Evolutionary conservation across 2,888 invertebrate species (phyloP).

Genomic region (Lumbricus terrestris): DNA sequence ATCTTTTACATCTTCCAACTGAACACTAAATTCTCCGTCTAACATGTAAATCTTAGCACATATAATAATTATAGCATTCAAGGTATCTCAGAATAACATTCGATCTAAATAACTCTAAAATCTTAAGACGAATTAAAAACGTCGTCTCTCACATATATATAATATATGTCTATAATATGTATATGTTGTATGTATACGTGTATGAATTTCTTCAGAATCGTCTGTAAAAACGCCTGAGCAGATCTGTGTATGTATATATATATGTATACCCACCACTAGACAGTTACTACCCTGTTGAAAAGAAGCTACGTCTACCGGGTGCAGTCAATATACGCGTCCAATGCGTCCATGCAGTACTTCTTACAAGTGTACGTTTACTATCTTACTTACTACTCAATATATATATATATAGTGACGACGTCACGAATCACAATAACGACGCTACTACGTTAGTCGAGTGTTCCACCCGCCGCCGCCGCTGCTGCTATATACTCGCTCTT

Average conservation of each 20-base stretch:
- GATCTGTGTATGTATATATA: no score
- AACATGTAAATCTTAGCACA: not conserved
- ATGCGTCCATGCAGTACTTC: not conserved
- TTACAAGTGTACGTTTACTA: constrained; percentile 14
- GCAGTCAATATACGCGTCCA: not conserved
- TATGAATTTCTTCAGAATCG: not conserved
- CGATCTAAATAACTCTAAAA: not conserved
- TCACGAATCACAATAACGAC: constrained; percentile 9
- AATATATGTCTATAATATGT: not conserved
- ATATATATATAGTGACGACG: not conserved
- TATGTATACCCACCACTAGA: constrained; percentile 3
- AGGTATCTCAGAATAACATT: constrained; percentile 3
- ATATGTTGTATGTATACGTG: not conserved
- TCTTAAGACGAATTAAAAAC: constrained; percentile 3
- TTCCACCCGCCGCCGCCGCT: not conserved
- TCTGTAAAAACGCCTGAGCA: constrained; percentile 3
- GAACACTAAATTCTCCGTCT: not conserved
- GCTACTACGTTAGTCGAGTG: not conserved
- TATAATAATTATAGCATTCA: no score
- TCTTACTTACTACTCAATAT: not conserved
- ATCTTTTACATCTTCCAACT: constrained; percentile 3
- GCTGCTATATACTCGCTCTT: no score
- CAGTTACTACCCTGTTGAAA: constrained; percentile 15
- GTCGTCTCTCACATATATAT: not conserved
- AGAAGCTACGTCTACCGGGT: constrained; percentile 12